A percentile compares a stretch with the other conserved stretches of the same genome.
Conservation (phyloP, 2,113 vertebrate genomes). For the Heterotis niloticus region DNA sequence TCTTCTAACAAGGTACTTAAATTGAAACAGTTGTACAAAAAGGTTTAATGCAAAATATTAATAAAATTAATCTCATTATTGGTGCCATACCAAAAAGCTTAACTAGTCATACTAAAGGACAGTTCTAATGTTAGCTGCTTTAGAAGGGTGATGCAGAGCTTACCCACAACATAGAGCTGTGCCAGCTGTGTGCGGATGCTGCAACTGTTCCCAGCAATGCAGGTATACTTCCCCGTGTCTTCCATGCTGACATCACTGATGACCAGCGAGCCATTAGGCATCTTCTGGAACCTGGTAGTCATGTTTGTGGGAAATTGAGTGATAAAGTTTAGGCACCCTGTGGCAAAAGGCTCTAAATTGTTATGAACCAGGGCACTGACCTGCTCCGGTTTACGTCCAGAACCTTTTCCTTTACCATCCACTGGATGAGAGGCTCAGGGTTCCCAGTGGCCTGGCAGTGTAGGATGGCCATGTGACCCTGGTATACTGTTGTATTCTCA, state of each 20-base stretch:
- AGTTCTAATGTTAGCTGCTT: neutral
- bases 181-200: conserved; percentile 83
- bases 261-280: conserved; percentile 87
- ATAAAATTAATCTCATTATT: neutral
- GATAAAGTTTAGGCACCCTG: neutral
- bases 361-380: conserved; percentile 54
- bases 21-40: too few species aligned
- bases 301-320: neutral
- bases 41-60: too few species aligned
- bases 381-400: conserved; percentile 73
- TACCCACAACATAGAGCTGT: conserved; percentile 89
- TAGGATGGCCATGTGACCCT: conserved; percentile 88
- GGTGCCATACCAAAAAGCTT: neutral
- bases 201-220: conserved; percentile 94
- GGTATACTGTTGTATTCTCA: conserved; percentile 88
- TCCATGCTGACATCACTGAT: conserved; percentile 81
- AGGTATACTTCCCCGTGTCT: conserved; percentile 88
- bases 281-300: conserved; percentile 79
- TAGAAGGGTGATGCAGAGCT: conserved; percentile 37
- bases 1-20: too few species aligned
- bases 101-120: neutral
- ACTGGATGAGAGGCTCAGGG: conserved; percentile 84
- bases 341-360: neutral
- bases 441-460: conserved; percentile 91
- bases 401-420: conserved; percentile 87